Evolutionary conservation across 2,113 vertebrate species (phyloP), one percentile per base, ranked within the genome.

Genomic region (Cyanoramphus novaezelandiae): DNA sequence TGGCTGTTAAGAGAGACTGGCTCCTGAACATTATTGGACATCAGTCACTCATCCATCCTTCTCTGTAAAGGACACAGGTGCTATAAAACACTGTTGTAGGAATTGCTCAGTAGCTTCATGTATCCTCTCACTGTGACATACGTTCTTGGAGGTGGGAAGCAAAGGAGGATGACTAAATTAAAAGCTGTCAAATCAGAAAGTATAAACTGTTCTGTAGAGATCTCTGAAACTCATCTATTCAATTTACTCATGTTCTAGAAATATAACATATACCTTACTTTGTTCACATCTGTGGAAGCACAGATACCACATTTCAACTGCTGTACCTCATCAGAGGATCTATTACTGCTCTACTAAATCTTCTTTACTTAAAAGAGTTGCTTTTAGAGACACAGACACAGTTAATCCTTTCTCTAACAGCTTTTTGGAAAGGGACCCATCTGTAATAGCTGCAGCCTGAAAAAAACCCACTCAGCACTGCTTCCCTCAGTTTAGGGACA

Each of bases 101-200:
- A 82, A 79, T 37, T 31, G 55, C 47, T 68, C 41, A 72, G 69
- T 17, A 93, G 74, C 86, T 88, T 71, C 86, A 81, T 59, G 52
- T 31, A 55, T 33, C 39, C 35, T 85, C 55, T 93, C 75, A 41
- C 6, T 35, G n/a, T 87, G 68, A 93, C 86, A 96, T 39, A 4
- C 57, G 41, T 82, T 72, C 81, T 76, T 63, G 67, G 75, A 86
- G 84, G 91, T 44, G 92, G 91, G 88, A 92, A 84, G 91, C 70
- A 78, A 76, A 90, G 83, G 43, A 93, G 53, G 74, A 94, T 72
- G 74, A 84, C 92, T 93, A 96, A 79, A 96, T 93, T 93, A 91
- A 96, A 92, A 78, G 46, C 74, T 93, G 77, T 77, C 95, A 96
- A 85, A 89, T 71, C 80, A 79, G 70, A 92, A 87, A 69, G 64